Base-by-base conservation (phyloP, 2,888 invertebrate genomes). In the Bimastos eiseni region DNA sequence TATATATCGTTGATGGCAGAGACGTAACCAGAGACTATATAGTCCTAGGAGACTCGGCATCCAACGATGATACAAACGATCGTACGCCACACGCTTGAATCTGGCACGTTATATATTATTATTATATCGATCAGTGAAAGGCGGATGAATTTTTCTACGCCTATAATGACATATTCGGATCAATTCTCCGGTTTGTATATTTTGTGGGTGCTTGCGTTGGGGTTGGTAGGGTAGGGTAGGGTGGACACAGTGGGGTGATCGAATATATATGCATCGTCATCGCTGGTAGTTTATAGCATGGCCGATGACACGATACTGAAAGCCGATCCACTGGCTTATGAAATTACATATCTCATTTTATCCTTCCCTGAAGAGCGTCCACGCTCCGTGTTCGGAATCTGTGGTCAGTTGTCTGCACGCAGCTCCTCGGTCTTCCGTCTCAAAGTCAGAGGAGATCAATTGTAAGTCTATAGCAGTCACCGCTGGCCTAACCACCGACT, bases 301-400 rank as follows among this genome's bases (percentile, higher is more conserved):
- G 70, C 70, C 70, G 70, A 70, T 70, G 70, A 70, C n/a, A 70
- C n/a, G 70, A 70, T 70, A 70, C n/a, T 70, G 70, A 70, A 70
- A 70, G 70, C n/a, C n/a, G 70, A 70, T n/a, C 70, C n/a, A 70
- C 8, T 70, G 70, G 70, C 30, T 70, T 70, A n/a, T 70, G 70
- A 70, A 70, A 70, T 70, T 70, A 70, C 70, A 70, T 70, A 70
- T 70, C 70, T 70, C n/a, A 70, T n/a, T 70, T 70, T 70, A 70
- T 70, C 70, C 70, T 2, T 70, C 30, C n/a, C 30, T 70, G n/a
- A 11, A 70, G 30, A 70, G 70, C 70, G 70, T 30, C n/a, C 8
- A 6, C 11, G 8, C n/a, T n/a, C 70, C 70, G 70, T 70, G 70
- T 13, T 30, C n/a, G n/a, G 70, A 70, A 70, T 70, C 70, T n/a